Evolutionary conservation across 2,888 invertebrate genomes (phyloP).

Genomic region (Petrolisthes manimaculis): DNA sequence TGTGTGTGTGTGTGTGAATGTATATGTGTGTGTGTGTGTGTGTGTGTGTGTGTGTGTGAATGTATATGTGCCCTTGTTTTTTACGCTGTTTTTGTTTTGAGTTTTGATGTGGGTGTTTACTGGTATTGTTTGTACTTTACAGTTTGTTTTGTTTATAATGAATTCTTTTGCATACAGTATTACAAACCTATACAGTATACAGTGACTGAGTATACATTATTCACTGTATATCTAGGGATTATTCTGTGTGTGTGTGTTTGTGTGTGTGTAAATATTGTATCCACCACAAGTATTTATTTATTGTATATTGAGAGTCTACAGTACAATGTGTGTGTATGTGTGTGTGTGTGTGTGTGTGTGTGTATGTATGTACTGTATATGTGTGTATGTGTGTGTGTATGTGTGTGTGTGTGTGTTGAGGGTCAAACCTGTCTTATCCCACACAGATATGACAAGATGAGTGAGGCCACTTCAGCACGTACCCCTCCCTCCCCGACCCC

Average conservation of each 20-base stretch:
- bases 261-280: constrained; percentile 11
- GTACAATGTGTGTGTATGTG: not conserved
- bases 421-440: not conserved
- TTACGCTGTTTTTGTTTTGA: not conserved
- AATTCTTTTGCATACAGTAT: no score
- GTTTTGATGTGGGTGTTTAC: not conserved
- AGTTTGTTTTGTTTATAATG: not conserved
- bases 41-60: not conserved
- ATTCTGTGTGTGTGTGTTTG: constrained; percentile 9
- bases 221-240: not conserved
- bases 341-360: constrained; percentile 1
- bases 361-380: not conserved
- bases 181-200: no score
- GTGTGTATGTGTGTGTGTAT: not conserved
- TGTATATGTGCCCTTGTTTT: not conserved
- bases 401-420: not conserved
- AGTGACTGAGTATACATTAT: no score
- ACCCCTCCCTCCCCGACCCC: constrained; percentile 4
- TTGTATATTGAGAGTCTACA: not conserved
- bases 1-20: constrained; percentile 1
- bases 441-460: constrained; percentile 53
- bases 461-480: constrained; percentile 43
- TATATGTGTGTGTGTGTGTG: no score
- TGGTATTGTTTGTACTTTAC: not conserved
- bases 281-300: not conserved